Conservation (phyloP, 2,113 vertebrate genomes). For the Boulengeromyrus knoepffleri region DNA sequence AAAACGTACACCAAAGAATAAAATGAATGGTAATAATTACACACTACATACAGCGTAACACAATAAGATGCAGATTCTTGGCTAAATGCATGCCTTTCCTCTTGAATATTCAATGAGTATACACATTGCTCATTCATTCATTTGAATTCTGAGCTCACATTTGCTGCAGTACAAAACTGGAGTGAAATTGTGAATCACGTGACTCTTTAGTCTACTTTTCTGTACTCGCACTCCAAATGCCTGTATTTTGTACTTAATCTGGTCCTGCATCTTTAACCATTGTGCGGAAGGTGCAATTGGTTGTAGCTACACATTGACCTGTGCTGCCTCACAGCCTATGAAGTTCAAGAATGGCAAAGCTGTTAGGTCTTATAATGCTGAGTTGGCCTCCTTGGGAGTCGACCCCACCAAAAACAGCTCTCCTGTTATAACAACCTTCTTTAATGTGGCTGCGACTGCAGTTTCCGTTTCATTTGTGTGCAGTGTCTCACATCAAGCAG, state of each 20-base stretch:
- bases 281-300: neutral
- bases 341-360: neutral
- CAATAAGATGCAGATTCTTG: neutral
- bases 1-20: neutral
- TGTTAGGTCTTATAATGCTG: constrained; percentile 16
- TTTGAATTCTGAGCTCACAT: neutral
- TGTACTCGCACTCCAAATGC: neutral
- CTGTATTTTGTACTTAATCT: neutral
- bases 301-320: neutral
- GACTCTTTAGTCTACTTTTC: neutral
- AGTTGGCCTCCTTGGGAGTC: neutral
- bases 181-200: neutral
- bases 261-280: neutral
- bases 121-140: neutral
- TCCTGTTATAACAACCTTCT: constrained; percentile 3
- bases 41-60: neutral
- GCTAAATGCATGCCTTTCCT: neutral
- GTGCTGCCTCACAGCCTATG: neutral
- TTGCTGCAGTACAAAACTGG: neutral
- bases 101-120: neutral
- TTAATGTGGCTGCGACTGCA: neutral
- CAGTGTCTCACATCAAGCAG: neutral
- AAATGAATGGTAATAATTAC: neutral
- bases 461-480: neutral
- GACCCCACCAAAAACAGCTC: neutral